Evolutionary conservation across 2,888 invertebrate genomes (phyloP).

Genomic region (Spialia ferax): DNA sequence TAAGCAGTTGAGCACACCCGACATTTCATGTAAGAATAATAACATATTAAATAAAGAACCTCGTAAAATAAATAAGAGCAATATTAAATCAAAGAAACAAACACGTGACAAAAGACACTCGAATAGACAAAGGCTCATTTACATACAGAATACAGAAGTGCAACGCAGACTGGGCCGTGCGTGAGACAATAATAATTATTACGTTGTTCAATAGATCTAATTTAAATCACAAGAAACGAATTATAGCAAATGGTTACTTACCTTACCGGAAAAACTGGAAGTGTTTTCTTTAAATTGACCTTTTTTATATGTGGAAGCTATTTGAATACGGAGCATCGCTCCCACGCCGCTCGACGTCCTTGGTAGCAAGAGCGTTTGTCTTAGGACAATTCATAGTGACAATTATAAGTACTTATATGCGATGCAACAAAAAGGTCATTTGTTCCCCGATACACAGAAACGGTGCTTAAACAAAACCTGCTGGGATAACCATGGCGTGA

Average conservation of each 20-base stretch:
- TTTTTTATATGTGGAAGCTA: conserved; percentile 51
- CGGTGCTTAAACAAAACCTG: conserved; percentile 47
- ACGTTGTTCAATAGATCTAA: conserved; percentile 64
- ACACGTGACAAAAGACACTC: conserved; percentile 51
- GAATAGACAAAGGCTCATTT: conserved; percentile 75
- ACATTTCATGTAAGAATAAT: neutral
- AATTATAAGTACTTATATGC: too few species aligned
- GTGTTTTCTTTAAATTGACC: conserved; percentile 66
- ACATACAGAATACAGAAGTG: conserved; percentile 64
- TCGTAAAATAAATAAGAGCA: conserved; percentile 20
- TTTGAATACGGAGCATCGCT: conserved; percentile 74
- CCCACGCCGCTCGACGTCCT: conserved; percentile 70
- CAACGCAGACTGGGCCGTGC: conserved; percentile 48
- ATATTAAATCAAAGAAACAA: conserved; percentile 18
- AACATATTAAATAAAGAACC: conserved; percentile 4
- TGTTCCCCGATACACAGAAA: conserved; percentile 53
- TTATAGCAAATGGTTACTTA: conserved; percentile 59
- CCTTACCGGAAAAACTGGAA: conserved; percentile 82
- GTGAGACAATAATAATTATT: conserved; percentile 63
- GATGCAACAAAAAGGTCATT: conserved; percentile 48
- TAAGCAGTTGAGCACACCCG: too few species aligned
- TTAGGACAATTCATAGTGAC: conserved; percentile 45
- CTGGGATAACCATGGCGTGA: conserved; percentile 54
- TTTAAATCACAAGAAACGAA: conserved; percentile 58
- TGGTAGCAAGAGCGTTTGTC: conserved; percentile 50